A percentile compares a stretch with the other conserved stretches of the same genome.
These are phyloP conservation scores for Gastracanthus pulcherrimus DNA, from an alignment of 2,888 invertebrate genomes.

Conservation along the genomic window DNA sequence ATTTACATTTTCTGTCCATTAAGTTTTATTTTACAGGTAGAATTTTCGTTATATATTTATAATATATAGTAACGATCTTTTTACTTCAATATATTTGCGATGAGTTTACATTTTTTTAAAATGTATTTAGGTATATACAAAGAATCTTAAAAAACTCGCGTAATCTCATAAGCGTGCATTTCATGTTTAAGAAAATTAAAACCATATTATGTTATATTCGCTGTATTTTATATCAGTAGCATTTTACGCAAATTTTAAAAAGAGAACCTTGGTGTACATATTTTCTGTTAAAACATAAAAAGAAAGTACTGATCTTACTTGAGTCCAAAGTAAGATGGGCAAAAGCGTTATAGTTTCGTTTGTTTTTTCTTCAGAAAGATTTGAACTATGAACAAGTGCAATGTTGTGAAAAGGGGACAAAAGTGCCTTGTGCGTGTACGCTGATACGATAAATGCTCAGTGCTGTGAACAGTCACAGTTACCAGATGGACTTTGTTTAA, in stretches of 20 bases:
- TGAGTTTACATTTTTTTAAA: not conserved
- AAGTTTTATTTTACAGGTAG: too few species aligned
- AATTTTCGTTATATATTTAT: not conserved
- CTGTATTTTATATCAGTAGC: not conserved
- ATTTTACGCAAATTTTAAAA: not conserved
- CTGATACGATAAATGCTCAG: not conserved
- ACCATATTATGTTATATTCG: not conserved
- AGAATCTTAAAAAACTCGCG: not conserved
- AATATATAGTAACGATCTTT: not conserved
- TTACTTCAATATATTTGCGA: not conserved
- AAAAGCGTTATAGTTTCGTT: not conserved
- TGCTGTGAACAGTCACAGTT: not conserved
- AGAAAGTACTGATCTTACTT: not conserved
- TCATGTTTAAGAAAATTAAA: not conserved
- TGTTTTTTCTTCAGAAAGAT: not conserved
- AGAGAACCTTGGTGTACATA: not conserved
- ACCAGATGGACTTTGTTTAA: not conserved
- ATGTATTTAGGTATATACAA: not conserved
- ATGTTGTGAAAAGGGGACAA: not conserved
- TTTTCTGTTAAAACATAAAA: not conserved
- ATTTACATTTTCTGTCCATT: too few species aligned
- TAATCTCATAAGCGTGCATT: not conserved
- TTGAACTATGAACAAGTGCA: not conserved
- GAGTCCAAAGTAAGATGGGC: not conserved
- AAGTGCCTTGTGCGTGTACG: conserved; percentile 32